Percentiles rank a stretch among this genome's conserved stretches.
Evolutionary conservation across 2,888 invertebrate genomes (phyloP).

Genomic region (Pandemis heparana): DNA sequence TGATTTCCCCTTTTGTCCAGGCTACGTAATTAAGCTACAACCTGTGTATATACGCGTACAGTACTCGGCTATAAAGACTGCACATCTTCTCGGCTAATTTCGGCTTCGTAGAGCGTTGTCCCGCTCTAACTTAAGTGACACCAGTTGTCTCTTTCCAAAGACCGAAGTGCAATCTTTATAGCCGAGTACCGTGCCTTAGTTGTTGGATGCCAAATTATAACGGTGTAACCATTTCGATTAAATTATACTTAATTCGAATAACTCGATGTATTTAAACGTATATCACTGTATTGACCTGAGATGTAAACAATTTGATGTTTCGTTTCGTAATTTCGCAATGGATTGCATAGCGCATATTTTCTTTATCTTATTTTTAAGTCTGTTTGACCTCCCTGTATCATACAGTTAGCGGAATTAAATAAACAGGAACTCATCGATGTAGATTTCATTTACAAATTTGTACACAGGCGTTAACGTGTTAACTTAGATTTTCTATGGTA

Average conservation of each 20-base stretch:
- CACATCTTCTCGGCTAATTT: too few relatives aligned
- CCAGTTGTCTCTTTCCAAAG: too few relatives aligned
- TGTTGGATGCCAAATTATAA: slow-evolving; percentile 81
- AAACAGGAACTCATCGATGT: slow-evolving; percentile 70
- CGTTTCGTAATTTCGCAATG: slow-evolving; percentile 58
- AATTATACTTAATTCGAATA: slow-evolving; percentile 33
- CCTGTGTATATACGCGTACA: slow-evolving; percentile 10
- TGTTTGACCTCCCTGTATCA: slow-evolving; percentile 69
- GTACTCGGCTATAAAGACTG: too few relatives aligned
- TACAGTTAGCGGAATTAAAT: slow-evolving; percentile 61
- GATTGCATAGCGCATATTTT: slow-evolving; percentile 68
- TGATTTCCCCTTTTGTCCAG: slow-evolving; percentile 64
- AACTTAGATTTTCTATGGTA: slow-evolving; percentile 85
- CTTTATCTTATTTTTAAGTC: slow-evolving; percentile 57
- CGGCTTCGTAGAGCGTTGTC: too few relatives aligned
- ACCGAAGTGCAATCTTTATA: too few relatives aligned
- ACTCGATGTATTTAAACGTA: slow-evolving; percentile 39
- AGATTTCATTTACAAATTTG: slow-evolving; percentile 76
- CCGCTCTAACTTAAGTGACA: too few relatives aligned
- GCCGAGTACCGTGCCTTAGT: slow-evolving; percentile 54
- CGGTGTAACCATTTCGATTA: slow-evolving; percentile 57
- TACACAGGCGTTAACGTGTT: slow-evolving; percentile 76
- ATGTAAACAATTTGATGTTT: slow-evolving; percentile 54
- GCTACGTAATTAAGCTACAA: slow-evolving; percentile 68
- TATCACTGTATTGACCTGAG: slow-evolving; percentile 62